Evolutionary conservation across 1,140 invertebrate genomes (phyloP), one percentile per base, ranked within the genome.

Genomic region (Drosophila nasuta): DNA sequence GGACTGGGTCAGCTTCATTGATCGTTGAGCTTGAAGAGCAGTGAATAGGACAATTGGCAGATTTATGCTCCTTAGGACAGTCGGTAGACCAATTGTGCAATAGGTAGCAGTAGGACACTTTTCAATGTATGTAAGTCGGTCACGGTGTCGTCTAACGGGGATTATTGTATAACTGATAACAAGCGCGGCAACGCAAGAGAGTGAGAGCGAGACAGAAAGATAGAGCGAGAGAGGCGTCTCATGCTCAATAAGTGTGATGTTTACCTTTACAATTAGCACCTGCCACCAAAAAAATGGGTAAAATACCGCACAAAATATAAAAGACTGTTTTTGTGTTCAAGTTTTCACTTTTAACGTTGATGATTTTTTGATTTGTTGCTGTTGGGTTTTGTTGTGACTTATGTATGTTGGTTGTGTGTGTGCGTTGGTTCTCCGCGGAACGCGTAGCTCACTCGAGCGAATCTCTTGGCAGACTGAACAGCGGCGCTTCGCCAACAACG

Each of bases 231-330:
- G 49, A 52, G 20, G 20, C 11, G 25, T 48, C 58, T 17, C 43
- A 8, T 30, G 17, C 13, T 17, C 8, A 30, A 67, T 65, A 64
- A 74, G 71, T 77, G 65, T 62, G 70, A 89, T 80, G 77, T 88
- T 88, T 88, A 88, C 83, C 83, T 85, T 88, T 88, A 73, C 52
- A 45, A 17, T 88, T 89, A 81, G 77, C 83, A 89, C 82, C 83
- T 86, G 82, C 57, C 52, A 76, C 63, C 35, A 38, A 38, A 25
- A 56, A 76, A 56, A 76, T 52, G 57, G 57, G 52, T 64, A 54
- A 70, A 59, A 57, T 64, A 64, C 49, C 43, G 57, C 58, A 75
- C 10, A 7, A 38, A 20, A 57, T 43, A 43, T 57, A 38, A 10
- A 33, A 33, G 35, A 38, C 35, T 38, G 5, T 33, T 33, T 25